These are phyloP conservation scores for Rhaphigaster nebulosa DNA, from an alignment of 2,888 invertebrate genomes.

Conservation along the genomic window DNA sequence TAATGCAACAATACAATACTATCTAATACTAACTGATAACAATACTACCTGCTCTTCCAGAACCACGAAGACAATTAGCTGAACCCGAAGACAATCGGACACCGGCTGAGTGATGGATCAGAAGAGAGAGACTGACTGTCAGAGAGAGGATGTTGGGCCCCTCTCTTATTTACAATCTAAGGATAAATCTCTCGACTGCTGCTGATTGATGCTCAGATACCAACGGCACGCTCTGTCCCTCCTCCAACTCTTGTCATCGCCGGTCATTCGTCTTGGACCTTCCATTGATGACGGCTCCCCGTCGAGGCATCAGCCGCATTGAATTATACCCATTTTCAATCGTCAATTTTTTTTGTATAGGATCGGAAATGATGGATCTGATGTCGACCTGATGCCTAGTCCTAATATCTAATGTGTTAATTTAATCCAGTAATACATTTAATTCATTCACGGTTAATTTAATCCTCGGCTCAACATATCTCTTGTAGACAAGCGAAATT, in stretches of 20 bases:
- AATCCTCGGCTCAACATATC: background rate
- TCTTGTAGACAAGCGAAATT: background rate
- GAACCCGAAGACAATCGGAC: background rate
- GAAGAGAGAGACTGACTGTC: background rate
- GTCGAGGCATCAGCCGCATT: background rate
- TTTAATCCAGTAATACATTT: too few relatives aligned
- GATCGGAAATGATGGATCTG: background rate
- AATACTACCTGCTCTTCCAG: too few relatives aligned
- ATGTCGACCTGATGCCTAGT: background rate
- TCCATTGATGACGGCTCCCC: constrained; percentile 51
- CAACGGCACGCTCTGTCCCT: constrained; percentile 23
- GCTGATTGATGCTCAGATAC: constrained; percentile 52
- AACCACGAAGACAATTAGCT: background rate
- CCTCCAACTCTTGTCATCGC: constrained; percentile 28
- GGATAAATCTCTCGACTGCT: constrained; percentile 22
- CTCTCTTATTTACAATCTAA: constrained; percentile 40
- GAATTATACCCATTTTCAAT: constrained; percentile 40
- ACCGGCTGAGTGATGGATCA: constrained; percentile 26
- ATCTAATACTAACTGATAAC: too few relatives aligned
- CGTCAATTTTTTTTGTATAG: background rate
- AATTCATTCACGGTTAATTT: too few relatives aligned
- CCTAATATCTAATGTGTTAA: background rate
- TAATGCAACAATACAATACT: background rate
- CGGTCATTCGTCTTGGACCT: constrained; percentile 41
- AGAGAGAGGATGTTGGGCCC: background rate